These are phyloP conservation scores for Coregonus sp. DNA, from an alignment of 2,797 vertebrate species.

Conservation along the genomic window DNA sequence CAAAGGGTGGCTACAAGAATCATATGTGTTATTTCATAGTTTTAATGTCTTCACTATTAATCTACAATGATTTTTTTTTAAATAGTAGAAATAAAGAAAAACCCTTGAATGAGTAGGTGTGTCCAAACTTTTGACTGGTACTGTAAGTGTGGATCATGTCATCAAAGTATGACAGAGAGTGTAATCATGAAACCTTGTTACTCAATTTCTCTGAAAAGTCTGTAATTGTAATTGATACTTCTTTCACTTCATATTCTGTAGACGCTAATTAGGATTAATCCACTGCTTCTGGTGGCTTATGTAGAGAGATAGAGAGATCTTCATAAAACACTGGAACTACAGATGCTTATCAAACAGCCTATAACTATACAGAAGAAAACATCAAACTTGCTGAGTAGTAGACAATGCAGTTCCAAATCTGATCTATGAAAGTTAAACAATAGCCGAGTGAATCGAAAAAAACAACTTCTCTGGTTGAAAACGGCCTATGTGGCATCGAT, in stretches of 20 bases:
- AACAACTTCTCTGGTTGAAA: no score
- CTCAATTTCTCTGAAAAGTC: conserved; percentile 28
- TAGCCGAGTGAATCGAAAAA: no score
- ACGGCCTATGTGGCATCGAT: no score
- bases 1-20: no score
- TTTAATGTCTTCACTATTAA: no score
- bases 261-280: conserved; percentile 31
- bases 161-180: conserved; percentile 24
- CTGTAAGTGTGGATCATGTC: neutral
- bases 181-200: conserved; percentile 26
- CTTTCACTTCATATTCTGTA: conserved; percentile 27
- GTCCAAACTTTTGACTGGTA: no score
- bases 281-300: conserved; percentile 21
- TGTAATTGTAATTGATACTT: conserved; percentile 20
- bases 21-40: no score
- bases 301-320: conserved; percentile 13
- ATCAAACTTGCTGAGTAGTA: neutral
- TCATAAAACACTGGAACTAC: conserved; percentile 10
- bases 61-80: no score
- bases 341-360: conserved; percentile 43
- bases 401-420: neutral
- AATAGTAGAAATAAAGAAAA: no score
- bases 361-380: conserved; percentile 15
- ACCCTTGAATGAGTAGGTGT: no score
- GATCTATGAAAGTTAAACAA: neutral